Evolutionary conservation across 2,888 invertebrate species (phyloP).

Genomic region (Diplazon laetatorius): DNA sequence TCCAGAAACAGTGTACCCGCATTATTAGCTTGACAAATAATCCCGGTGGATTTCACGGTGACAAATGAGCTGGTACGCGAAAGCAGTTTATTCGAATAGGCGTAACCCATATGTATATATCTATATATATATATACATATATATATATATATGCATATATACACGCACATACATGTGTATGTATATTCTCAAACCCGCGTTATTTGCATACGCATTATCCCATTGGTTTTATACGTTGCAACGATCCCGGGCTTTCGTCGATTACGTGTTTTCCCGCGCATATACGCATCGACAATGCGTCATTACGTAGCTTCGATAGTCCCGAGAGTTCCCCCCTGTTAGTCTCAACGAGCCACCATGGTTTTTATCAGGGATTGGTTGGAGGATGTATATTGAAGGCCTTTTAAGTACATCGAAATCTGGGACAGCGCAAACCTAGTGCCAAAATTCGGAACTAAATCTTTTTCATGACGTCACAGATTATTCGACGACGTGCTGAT

Average conservation of each 20-base stretch:
- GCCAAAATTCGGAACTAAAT: too few species aligned
- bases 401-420: too few species aligned
- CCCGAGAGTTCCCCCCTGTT: not conserved
- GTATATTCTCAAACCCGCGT: constrained; percentile 14
- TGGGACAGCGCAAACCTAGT: too few species aligned
- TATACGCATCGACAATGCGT: constrained; percentile 36
- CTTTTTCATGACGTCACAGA: too few species aligned
- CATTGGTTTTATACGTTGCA: constrained; percentile 34
- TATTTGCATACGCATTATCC: constrained; percentile 64
- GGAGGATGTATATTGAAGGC: too few species aligned
- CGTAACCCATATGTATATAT: constrained; percentile 55
- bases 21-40: constrained; percentile 81
- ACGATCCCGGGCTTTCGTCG: constrained; percentile 31
- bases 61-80: constrained; percentile 78
- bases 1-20: constrained; percentile 73
- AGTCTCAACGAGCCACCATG: too few species aligned
- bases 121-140: constrained; percentile 10
- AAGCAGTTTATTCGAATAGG: constrained; percentile 78
- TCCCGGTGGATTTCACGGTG: constrained; percentile 78
- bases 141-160: not conserved
- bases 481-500: too few species aligned
- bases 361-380: too few species aligned
- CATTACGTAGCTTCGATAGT: constrained; percentile 23
- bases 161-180: not conserved
- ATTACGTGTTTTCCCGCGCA: constrained; percentile 8